A percentile compares a stretch with the other conserved stretches of the same genome.
Conservation (phyloP, 2,888 invertebrate genomes). For the Conus canariensis region DNA sequence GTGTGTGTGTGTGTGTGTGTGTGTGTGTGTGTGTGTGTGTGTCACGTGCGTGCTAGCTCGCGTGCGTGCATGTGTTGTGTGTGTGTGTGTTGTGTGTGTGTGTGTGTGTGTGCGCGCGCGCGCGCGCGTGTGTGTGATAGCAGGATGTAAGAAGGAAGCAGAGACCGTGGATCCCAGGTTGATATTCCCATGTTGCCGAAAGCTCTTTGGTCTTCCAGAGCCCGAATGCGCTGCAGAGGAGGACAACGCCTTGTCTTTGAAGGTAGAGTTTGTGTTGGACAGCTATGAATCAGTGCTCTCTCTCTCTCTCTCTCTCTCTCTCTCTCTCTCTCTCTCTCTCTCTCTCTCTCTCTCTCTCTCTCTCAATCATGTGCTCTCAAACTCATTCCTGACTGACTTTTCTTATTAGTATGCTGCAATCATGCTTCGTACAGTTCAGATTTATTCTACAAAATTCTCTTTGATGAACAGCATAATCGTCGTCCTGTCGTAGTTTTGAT, state of each 20-base stretch:
- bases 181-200: background rate
- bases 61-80: background rate
- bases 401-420: no score
- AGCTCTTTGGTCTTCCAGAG: background rate
- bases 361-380: no score
- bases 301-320: background rate
- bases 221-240: background rate
- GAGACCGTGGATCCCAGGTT: background rate
- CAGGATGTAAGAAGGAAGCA: background rate
- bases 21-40: background rate
- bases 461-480: no score
- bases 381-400: no score
- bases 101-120: background rate
- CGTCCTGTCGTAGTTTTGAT: no score
- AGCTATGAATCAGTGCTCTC: no score
- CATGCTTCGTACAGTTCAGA: no score
- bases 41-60: background rate
- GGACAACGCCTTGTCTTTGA: background rate
- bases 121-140: background rate
- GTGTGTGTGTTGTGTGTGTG: background rate
- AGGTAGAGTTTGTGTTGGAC: background rate
- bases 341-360: constrained; percentile 29
- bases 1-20: no score
- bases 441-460: no score
- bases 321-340: constrained; percentile 35